These are phyloP conservation scores for Papilio elwesi DNA, from an alignment of 2,888 invertebrate genomes.

Conservation along the genomic window DNA sequence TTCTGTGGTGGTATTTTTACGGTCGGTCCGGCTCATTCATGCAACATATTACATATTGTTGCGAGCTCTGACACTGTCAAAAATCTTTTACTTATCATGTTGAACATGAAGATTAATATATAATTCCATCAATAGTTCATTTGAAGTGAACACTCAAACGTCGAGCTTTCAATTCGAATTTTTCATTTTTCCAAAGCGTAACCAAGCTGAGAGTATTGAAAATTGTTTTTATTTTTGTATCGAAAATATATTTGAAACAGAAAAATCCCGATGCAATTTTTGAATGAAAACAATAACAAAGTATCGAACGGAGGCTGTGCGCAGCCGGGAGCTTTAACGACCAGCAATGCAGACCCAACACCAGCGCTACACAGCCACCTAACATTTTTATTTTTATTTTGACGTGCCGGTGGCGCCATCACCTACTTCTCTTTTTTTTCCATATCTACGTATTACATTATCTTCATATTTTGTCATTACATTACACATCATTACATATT, in stretches of 20 bases:
- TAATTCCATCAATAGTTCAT: background rate
- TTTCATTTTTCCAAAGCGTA: constrained; percentile 1
- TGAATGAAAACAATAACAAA: constrained; percentile 18
- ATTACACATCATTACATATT: too few relatives aligned
- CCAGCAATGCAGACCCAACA: background rate
- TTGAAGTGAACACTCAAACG: background rate
- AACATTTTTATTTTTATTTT: too few relatives aligned
- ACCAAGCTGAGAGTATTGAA: constrained; percentile 2
- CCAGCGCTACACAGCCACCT: too few relatives aligned
- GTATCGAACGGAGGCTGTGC: constrained; percentile 3
- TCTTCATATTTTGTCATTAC: too few relatives aligned
- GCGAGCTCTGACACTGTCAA: too few relatives aligned
- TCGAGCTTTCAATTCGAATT: background rate
- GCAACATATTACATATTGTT: too few relatives aligned
- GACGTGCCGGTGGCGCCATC: too few relatives aligned
- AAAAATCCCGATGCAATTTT: constrained; percentile 12
- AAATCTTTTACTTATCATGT: background rate
- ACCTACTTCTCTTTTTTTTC: too few relatives aligned
- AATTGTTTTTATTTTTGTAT: constrained; percentile 17
- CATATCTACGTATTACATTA: too few relatives aligned
- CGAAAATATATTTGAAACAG: constrained; percentile 17
- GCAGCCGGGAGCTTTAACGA: background rate
- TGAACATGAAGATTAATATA: too few relatives aligned
- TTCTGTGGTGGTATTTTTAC: too few relatives aligned
- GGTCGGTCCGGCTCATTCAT: too few relatives aligned